phyloP scores from a whole-genome alignment of 2,113 vertebrate genomes.

The Ammodytes dubius region DNA sequence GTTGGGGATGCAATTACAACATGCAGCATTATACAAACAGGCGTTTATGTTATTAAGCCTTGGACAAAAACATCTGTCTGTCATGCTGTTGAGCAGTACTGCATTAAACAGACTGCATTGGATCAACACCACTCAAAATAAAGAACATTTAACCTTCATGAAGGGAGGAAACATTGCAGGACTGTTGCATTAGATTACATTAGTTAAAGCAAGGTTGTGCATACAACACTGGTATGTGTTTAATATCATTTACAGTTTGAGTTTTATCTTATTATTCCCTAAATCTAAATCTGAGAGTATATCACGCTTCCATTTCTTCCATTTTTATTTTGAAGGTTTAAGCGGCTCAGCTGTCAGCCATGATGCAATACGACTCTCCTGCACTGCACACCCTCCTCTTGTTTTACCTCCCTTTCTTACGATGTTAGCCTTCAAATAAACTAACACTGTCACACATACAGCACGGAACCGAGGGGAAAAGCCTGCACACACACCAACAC shows the following conservation, averaged over 20 bases:
- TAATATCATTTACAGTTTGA: not conserved
- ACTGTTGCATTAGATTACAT: not conserved
- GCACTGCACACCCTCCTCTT: slow-evolving; percentile 37
- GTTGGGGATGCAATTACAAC: not conserved
- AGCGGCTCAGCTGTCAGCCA: slow-evolving; percentile 15
- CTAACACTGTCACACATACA: slow-evolving; percentile 13
- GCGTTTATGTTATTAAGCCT: not conserved
- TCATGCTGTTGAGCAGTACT: not conserved
- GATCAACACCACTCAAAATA: not conserved
- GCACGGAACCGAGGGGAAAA: not conserved
- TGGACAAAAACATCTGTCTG: not conserved
- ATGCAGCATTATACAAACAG: not conserved
- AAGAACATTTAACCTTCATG: not conserved
- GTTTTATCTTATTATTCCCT: not conserved
- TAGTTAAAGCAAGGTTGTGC: not conserved
- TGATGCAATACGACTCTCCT: slow-evolving; percentile 11
- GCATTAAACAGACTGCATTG: not conserved
- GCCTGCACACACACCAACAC: not conserved
- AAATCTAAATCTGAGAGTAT: too few species aligned
- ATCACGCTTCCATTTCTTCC: too few species aligned
- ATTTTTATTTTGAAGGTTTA: slow-evolving; percentile 14
- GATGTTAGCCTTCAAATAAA: slow-evolving; percentile 36
- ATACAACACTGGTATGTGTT: not conserved
- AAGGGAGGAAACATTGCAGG: not conserved
- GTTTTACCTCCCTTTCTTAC: slow-evolving; percentile 39